Percentiles rank a stretch among this genome's conserved stretches.
phyloP scores from a whole-genome alignment of 2,888 invertebrate genomes.

The Oscheius sp. region DNA sequence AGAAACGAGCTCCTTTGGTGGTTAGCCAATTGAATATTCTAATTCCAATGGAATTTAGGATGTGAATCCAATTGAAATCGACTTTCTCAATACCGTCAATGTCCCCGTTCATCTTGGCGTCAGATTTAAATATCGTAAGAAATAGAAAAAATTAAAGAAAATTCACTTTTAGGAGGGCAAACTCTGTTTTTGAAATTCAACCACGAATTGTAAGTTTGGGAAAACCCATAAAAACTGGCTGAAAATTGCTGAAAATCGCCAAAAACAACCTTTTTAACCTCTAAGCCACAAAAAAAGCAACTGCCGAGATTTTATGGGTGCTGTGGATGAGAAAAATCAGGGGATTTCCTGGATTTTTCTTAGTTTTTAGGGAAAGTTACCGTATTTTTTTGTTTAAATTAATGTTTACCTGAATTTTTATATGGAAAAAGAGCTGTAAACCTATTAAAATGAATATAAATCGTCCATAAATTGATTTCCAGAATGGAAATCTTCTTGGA shows the following conservation, averaged over 20 bases:
- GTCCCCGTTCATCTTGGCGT: background rate
- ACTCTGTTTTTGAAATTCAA: constrained; percentile 10
- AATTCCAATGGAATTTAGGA: constrained; percentile 1
- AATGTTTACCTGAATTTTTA: no score
- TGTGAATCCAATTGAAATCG: constrained; percentile 11
- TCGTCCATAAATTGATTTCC: no score
- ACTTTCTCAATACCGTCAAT: constrained; percentile 8
- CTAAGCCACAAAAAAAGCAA: no score
- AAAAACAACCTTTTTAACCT: background rate
- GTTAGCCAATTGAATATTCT: constrained; percentile 5
- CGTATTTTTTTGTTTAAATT: no score
- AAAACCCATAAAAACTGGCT: no score
- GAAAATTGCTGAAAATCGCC: background rate
- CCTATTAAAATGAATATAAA: no score
- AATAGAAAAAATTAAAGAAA: background rate
- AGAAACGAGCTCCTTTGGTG: constrained; percentile 7
- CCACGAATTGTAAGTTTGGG: constrained; percentile 27
- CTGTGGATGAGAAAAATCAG: no score
- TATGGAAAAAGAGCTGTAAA: no score
- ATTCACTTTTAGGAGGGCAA: background rate
- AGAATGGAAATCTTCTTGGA: no score
- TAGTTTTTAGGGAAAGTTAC: no score
- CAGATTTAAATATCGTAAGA: constrained; percentile 8
- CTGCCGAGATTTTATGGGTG: no score
- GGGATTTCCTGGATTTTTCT: no score